Percentiles rank a stretch among this genome's conserved stretches.
phyloP scores from a whole-genome alignment of 2,797 vertebrate species.

The Cephalopachus bancanus region DNA sequence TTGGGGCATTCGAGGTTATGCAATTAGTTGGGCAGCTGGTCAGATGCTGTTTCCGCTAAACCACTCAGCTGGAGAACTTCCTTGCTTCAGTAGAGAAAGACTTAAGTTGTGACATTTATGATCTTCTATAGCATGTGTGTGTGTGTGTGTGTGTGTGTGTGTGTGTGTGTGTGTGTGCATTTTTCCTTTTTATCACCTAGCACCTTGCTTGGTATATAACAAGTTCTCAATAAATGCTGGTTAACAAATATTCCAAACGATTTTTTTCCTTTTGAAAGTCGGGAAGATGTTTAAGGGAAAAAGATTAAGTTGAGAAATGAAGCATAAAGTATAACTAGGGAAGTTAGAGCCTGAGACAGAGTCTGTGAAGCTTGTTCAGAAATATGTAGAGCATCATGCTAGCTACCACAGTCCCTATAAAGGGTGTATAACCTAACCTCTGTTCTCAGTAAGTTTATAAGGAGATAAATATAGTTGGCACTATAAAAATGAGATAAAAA shows the following conservation, averaged over 20 bases:
- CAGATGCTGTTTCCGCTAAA: background rate
- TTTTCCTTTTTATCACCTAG: background rate
- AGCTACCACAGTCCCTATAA: background rate
- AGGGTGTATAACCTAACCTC: background rate
- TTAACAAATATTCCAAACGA: background rate
- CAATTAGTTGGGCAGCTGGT: background rate
- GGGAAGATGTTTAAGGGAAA: background rate
- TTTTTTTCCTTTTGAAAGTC: background rate
- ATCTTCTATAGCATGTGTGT: background rate
- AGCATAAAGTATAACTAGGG: background rate
- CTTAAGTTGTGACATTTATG: background rate
- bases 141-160: too few species aligned
- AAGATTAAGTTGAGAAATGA: background rate
- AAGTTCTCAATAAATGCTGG: background rate
- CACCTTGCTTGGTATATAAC: background rate
- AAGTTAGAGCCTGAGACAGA: background rate
- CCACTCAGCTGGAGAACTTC: background rate
- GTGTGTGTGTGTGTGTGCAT: background rate
- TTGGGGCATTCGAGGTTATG: background rate
- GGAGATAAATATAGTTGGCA: background rate
- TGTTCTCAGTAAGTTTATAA: background rate
- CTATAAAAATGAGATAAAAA: constrained; percentile 31
- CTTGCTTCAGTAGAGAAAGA: background rate
- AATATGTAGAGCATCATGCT: background rate
- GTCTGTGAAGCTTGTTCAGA: background rate